Evolutionary conservation across 1,140 invertebrate genomes (phyloP), one percentile per base, ranked within the genome.

Genomic region (Araneus ventricosus): DNA sequence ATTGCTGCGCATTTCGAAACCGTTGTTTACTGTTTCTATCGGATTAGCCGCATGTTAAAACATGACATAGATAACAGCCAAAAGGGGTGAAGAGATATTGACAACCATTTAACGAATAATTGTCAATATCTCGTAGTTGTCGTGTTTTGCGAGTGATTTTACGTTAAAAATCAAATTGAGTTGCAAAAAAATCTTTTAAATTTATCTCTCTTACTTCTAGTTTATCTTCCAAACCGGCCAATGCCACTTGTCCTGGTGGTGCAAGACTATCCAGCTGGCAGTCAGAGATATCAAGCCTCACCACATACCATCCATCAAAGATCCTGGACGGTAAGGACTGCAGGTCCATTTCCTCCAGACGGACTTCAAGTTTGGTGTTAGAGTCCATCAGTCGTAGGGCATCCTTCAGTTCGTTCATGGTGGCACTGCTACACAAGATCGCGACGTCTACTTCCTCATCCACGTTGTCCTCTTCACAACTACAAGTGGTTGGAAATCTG

Each of bases 231-330:
- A 90, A 17, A 27, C 89, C 89, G 7, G 57, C 2, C 5, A 90
- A 34, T 22, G 79, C 22, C 37, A 10, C 8, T 10, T 30, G 30
- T 2, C 89, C 79, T 52, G n/a, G n/a, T 4, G n/a, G 30, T 27
- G 75, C 57, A 8, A 90, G 27, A 8, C 89, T 90, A 0, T 84
- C 89, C 34, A 90, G 14, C 24, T 59, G 20, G 17, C 89, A 90
- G 5, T 90, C 79, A 39, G 45, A 61, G 3, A 90, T 82, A 0
- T 84, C 79, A 7, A 90, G 24, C n/a, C 20, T 84, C 10, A 24
- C 27, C 0, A 90, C 37, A n/a, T 84, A 41, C 17, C 59, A 52
- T 27, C 89, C 79, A 1, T 82, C 17, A 10, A 90, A 90, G 24
- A 90, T 84, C 6, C 79, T 63, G 6, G 75, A 82, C 1, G 79